phyloP scores from a whole-genome alignment of 2,888 invertebrate genomes.

The Caenorhabditis sp. region DNA sequence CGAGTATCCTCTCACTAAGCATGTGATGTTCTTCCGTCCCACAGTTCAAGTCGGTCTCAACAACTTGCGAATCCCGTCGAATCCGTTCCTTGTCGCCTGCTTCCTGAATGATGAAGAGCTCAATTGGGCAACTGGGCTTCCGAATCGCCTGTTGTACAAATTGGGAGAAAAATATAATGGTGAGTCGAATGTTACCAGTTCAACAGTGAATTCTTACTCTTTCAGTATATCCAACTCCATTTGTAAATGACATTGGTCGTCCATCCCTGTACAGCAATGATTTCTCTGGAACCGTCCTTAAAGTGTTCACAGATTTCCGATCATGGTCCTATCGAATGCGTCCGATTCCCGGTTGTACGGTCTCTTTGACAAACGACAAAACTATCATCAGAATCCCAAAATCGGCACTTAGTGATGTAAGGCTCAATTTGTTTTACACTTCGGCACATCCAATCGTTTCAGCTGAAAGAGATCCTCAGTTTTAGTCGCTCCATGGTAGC shows the following conservation, averaged over 20 bases:
- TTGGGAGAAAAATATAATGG: constrained; percentile 75
- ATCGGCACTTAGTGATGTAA: constrained; percentile 65
- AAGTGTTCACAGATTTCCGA: constrained; percentile 81
- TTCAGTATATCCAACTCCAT: constrained; percentile 78
- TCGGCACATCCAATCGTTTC: constrained; percentile 52
- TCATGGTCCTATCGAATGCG: constrained; percentile 77
- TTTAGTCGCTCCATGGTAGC: constrained; percentile 90
- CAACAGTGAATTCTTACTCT: too few relatives aligned
- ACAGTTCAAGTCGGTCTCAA: constrained; percentile 54
- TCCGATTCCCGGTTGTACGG: constrained; percentile 72
- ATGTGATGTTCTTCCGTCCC: constrained; percentile 67
- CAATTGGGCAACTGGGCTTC: constrained; percentile 75
- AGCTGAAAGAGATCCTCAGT: constrained; percentile 74
- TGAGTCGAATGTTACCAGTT: constrained; percentile 14
- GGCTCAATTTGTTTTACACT: too few relatives aligned
- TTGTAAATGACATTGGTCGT: constrained; percentile 75
- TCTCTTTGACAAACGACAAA: constrained; percentile 68
- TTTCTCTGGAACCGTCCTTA: constrained; percentile 73
- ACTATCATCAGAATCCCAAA: constrained; percentile 68
- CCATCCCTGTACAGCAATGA: constrained; percentile 70
- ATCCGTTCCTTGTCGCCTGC: constrained; percentile 73
- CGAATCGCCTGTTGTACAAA: constrained; percentile 75
- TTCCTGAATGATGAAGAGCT: constrained; percentile 75
- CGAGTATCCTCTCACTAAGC: constrained; percentile 55
- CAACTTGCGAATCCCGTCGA: constrained; percentile 30